Conservation (phyloP, 2,797 vertebrate species). For the Varecia variegata region DNA sequence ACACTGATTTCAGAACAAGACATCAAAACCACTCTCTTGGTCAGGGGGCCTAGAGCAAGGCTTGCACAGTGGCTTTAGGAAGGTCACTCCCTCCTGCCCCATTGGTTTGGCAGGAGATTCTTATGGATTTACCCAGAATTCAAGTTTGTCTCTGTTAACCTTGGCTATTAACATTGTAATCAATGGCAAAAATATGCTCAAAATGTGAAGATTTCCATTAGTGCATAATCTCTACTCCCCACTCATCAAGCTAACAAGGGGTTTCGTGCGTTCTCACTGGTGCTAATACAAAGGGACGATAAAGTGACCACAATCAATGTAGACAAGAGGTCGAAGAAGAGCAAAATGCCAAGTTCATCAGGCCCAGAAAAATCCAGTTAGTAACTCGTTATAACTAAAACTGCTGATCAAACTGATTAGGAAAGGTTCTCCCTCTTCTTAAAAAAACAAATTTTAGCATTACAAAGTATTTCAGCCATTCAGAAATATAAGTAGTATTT, state of each 20-base stretch:
- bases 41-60: not conserved
- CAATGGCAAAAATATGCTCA: constrained; percentile 1
- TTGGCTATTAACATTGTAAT: not conserved
- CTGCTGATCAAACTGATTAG: not conserved
- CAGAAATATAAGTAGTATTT: not conserved
- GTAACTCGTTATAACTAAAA: constrained; percentile 6
- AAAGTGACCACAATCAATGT: not conserved
- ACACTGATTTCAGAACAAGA: constrained; percentile 46
- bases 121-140: not conserved
- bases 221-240: not conserved
- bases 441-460: not conserved
- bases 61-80: not conserved
- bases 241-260: not conserved
- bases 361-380: not conserved
- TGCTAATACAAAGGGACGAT: not conserved
- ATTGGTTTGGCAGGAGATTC: not conserved
- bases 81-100: too few relatives aligned
- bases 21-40: not conserved
- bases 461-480: not conserved
- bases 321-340: not conserved
- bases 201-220: constrained; percentile 7
- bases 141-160: constrained; percentile 17
- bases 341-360: not conserved
- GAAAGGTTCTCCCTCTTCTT: not conserved
- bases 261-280: not conserved